These are phyloP conservation scores for Drosophila lacertosa DNA, from an alignment of 1,140 invertebrate genomes.

Conservation along the genomic window DNA sequence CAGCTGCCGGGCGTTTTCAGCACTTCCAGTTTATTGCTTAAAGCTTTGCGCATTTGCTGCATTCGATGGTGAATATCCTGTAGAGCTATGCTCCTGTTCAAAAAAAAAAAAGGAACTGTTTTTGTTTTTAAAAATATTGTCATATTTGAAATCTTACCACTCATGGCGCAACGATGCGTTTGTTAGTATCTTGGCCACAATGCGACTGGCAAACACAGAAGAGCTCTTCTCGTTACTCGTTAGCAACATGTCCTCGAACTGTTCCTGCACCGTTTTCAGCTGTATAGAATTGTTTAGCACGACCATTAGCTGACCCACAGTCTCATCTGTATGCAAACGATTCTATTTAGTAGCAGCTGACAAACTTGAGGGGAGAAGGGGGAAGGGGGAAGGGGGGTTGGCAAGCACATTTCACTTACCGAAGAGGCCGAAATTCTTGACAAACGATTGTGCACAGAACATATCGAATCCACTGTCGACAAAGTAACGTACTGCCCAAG, in stretches of 20 bases:
- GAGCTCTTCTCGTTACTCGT: conserved; percentile 93
- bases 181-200: conserved; percentile 93
- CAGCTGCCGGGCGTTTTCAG: conserved; percentile 95
- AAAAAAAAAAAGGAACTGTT: too few species aligned
- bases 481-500: conserved; percentile 94
- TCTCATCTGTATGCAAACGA: conserved; percentile 29
- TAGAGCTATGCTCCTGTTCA: conserved; percentile 86
- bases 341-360: neutral
- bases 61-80: conserved; percentile 94
- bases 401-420: conserved; percentile 90
- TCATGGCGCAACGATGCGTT: conserved; percentile 90
- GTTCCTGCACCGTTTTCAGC: conserved; percentile 89
- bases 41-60: conserved; percentile 92
- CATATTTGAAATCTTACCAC: too few species aligned
- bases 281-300: conserved; percentile 88
- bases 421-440: conserved; percentile 99
- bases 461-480: conserved; percentile 93
- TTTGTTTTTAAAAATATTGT: too few species aligned
- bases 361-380: too few species aligned
- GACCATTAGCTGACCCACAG: conserved; percentile 93
- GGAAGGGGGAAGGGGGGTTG: too few species aligned
- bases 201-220: conserved; percentile 92
- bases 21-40: conserved; percentile 89
- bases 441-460: conserved; percentile 97
- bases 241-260: conserved; percentile 94